Percentiles rank a stretch among this genome's conserved stretches.
These are phyloP conservation scores for Petrolisthes manimaculis DNA, from an alignment of 2,888 invertebrate genomes.

Conservation along the genomic window DNA sequence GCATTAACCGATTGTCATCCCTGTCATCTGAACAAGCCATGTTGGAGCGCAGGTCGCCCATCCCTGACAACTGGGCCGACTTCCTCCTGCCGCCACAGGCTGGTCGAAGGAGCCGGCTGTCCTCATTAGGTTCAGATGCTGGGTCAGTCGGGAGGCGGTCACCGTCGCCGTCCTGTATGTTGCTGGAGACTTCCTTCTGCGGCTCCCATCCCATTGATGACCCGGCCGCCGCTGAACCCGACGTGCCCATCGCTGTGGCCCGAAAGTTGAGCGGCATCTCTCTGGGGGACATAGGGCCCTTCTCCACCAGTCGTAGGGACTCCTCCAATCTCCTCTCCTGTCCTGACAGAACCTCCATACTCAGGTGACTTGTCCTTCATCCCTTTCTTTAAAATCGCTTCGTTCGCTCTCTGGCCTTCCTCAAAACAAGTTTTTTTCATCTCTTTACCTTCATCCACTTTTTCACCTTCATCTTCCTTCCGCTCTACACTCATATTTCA, in stretches of 20 bases:
- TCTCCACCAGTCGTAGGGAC: conserved; percentile 29
- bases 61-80: conserved; percentile 65
- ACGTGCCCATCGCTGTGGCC: conserved; percentile 65
- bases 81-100: conserved; percentile 64
- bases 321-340: conserved; percentile 52
- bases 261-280: conserved; percentile 64
- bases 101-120: conserved; percentile 62
- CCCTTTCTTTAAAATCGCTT: no score
- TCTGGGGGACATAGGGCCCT: conserved; percentile 62
- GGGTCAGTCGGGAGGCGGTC: conserved; percentile 64
- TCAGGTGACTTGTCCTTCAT: conserved; percentile 41
- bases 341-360: conserved; percentile 59
- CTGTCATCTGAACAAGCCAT: conserved; percentile 43
- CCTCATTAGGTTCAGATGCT: conserved; percentile 63
- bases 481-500: no score
- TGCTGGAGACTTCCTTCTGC: conserved; percentile 90
- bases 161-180: conserved; percentile 67
- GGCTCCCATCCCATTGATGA: conserved; percentile 80
- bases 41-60: conserved; percentile 62
- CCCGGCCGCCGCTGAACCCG: conserved; percentile 62
- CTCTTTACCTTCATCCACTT: no score
- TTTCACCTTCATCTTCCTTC: no score
- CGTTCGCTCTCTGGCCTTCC: no score
- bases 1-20: conserved; percentile 60
- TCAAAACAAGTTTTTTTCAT: no score